Base-by-base conservation (phyloP, 2,888 invertebrate species). In the Julus scandinavius region DNA sequence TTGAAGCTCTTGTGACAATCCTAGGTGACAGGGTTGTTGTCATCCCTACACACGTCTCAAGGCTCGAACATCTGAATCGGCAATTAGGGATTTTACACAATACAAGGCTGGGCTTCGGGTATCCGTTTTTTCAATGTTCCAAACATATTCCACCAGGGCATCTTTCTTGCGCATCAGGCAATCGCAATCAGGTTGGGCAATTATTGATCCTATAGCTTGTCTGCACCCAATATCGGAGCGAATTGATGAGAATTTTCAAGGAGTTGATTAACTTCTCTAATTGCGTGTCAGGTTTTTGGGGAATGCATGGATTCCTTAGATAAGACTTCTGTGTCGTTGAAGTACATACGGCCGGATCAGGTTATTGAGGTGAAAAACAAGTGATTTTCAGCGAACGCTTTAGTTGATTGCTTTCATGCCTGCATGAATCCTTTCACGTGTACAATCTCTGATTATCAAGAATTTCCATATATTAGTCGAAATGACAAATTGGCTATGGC, bases 181-280 rank as follows among this genome's bases (percentile, higher is more conserved):
- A n/a, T 63, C 63, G 17, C 63, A 63, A 63, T 63, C 63, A 63
- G 17, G 63, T 63, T n/a, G 6, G 63, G 63, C n/a, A 63, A 63
- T 63, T 72, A 17, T 29, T 29, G 7, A 72, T n/a, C n/a, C 29
- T 6, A 5, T 72, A 9, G 29, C 72, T 72, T 20, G 72, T 7
- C 17, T 2, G 72, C 20, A 29, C 29, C 29, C 72, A 29, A 72
- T 72, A 9, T 72, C 5, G 72, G n/a, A 72, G 63, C n/a, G 63
- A n/a, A 63, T n/a, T 63, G 72, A 20, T 29, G 72, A 9, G 72
- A 9, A 6, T 6, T 72, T 72, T 72, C 29, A 29, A 7, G 29
- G 63, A n/a, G n/a, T 63, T 72, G 20, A 72, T 29, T 29, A 72
- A 20, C 72, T 72, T 7, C 29, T 72, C 29, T 72, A 72, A 72